A percentile compares a stretch with the other conserved stretches of the same genome.
Conservation (phyloP, 2,888 invertebrate genomes). For the Adela reaumurella region DNA sequence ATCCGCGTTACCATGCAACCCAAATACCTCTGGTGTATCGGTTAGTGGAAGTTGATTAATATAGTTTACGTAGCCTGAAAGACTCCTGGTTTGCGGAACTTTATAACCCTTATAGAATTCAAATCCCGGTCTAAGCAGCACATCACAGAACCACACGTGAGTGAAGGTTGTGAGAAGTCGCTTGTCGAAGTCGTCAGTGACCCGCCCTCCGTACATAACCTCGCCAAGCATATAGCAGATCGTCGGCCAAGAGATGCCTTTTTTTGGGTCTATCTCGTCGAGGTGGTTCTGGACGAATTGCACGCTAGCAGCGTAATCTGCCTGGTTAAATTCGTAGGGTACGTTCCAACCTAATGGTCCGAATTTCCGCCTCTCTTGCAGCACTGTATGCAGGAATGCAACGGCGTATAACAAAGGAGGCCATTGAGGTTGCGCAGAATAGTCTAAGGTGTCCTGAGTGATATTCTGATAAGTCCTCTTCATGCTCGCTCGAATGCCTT, state of each 20-base stretch:
- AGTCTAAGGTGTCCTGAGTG: conserved; percentile 89
- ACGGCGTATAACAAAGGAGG: conserved; percentile 90
- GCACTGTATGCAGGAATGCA: conserved; percentile 91
- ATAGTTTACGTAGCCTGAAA: conserved; percentile 79
- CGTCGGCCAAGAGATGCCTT: conserved; percentile 96
- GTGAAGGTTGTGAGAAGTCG: conserved; percentile 89
- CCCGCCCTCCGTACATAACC: conserved; percentile 83
- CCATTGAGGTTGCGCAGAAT: conserved; percentile 89
- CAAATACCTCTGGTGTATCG: conserved; percentile 94
- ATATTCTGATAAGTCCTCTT: conserved; percentile 89
- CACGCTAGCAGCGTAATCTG: conserved; percentile 92
- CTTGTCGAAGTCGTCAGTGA: conserved; percentile 97
- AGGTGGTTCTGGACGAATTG: conserved; percentile 96
- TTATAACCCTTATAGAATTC: conserved; percentile 92
- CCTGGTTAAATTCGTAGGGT: conserved; percentile 95
- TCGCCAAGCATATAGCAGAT: conserved; percentile 97
- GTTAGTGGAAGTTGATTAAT: conserved; percentile 80
- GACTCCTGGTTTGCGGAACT: conserved; percentile 79
- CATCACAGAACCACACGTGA: conserved; percentile 93
- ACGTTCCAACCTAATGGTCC: conserved; percentile 97
- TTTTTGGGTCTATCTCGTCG: conserved; percentile 95
- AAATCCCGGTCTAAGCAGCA: conserved; percentile 80
- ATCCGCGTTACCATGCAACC: conserved; percentile 94
- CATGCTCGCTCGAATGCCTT: conserved; percentile 90
- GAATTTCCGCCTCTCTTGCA: conserved; percentile 93